Conservation (phyloP, 2,888 invertebrate genomes). For the Amblyjoppa fuscipennis region DNA sequence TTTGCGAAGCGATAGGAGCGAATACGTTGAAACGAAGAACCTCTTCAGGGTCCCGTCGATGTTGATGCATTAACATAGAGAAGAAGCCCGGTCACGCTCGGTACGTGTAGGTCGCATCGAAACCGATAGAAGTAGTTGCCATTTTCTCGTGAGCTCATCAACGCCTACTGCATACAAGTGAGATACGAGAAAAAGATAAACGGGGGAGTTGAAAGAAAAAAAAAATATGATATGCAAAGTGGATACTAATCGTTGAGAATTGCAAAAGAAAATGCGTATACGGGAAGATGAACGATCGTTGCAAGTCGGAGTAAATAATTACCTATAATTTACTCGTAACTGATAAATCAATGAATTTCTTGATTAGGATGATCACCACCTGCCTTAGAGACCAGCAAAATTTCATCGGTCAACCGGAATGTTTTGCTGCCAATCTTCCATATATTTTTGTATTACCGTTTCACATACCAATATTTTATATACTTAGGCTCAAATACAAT, state of each 20-base stretch:
- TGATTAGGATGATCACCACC: not conserved
- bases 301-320: slow-evolving; percentile 4
- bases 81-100: not conserved
- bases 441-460: no score
- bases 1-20: slow-evolving; percentile 21
- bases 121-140: slow-evolving; percentile 13
- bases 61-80: slow-evolving; percentile 15
- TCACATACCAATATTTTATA: no score
- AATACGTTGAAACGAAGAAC: not conserved
- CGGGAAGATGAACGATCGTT: slow-evolving; percentile 5
- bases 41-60: not conserved
- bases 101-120: slow-evolving; percentile 44
- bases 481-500: no score
- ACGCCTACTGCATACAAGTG: slow-evolving; percentile 28
- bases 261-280: slow-evolving; percentile 27
- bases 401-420: no score
- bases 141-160: slow-evolving; percentile 53
- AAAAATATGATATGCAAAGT: slow-evolving; percentile 20
- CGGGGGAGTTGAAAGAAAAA: not conserved
- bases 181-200: slow-evolving; percentile 4
- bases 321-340: not conserved
- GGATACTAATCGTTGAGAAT: slow-evolving; percentile 28
- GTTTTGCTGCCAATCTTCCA: no score
- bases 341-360: not conserved
- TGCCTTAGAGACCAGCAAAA: no score